Evolutionary conservation across 2,113 vertebrate species (phyloP), one percentile per base, ranked within the genome.

Genomic region (Vicugna pacos): DNA sequence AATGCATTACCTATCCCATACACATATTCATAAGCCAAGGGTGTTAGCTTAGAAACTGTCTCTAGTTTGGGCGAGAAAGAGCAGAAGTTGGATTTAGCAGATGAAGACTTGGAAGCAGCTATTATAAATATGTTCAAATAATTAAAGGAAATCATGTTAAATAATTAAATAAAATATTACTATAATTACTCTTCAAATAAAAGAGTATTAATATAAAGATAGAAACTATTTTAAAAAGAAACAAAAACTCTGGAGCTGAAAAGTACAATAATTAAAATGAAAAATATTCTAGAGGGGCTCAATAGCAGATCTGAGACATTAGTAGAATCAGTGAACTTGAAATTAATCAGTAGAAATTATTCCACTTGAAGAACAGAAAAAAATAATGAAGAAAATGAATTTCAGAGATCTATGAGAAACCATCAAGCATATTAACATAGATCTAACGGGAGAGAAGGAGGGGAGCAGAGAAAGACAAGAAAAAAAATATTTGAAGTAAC

Each of bases 171-270:
- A 67, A 65, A 82, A 32, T 80, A 70, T 88, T 82, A n/a, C 2
- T 67, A 16, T 62, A 95, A 56, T 85, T 87, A 72, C 3, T 62
- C 32, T 52, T 92, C 20, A 79, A 79, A 82, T 90, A 50, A 72
- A 72, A 86, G 28, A 54, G 0, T 67, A 77, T 77, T 52, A 24
- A 35, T 60, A n/a, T 65, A 83, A 89, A 79, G 14, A 72, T n/a
- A 94, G 3, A 79, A 76, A 50, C 67, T 93, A 56, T 82, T 91
- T 79, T 60, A 16, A 77, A 80, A 89, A 75, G 6, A 72, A 94
- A 95, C 1, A 35, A 92, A 94, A 93, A 54, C 67, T 94, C 28
- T 92, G n/a, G 19, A 72, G 13, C 87, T 86, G 32, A 91, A 89
- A 83, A 77, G 30, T 81, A 42, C 8, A 75, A 14, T 62, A 73